Base-by-base conservation (phyloP, 2,113 vertebrate species). In the Coptodon rendalli region DNA sequence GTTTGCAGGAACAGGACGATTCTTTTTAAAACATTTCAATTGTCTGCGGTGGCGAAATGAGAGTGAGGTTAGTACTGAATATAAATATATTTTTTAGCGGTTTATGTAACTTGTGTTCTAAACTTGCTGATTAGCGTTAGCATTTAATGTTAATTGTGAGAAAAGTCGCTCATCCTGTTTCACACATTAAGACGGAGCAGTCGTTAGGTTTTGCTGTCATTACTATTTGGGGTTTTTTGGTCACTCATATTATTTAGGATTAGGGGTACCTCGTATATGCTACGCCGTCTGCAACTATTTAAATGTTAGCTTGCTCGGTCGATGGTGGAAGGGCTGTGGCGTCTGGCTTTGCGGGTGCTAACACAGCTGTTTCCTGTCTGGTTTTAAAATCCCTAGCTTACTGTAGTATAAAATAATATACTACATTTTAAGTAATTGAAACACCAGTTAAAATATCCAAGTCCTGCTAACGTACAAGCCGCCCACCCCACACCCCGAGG, bases 11-110 rank as follows among this genome's bases (percentile, higher is more conserved):
- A n/a, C 19, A 81, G 12, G 27, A 66, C 38, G 3, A 7, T 17
- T 76, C 4, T 6, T 36, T 87, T 40, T 3, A 11, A 79, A 7
- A 9, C 1, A 24, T 22, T 22, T 24, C 7, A 7, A 2, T 13
- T 83, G 10, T 73, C 36, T 61, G 80, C 9, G 17, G 36, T 31
- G 84, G 54, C 22, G 92, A 73, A 50, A 96, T 96, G 95, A 92
- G 95, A 92, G 89, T 89, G 45, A 96, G 95, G 95, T 96, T 43
- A 78, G 93, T 93, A 27, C 5, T 5, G 16, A 5, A 82, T 9
- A 13, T 5, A 4, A 16, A 50, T 9, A 73, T 29, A 10, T 24
- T 9, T 14, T 8, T 56, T 4, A 40, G 6, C n/a, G 10, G 29
- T 7, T n/a, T 76, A 19, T 86, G 34, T 24, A 31, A 13, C 2